Conservation (phyloP, 2,113 vertebrate species). For the Rallus limicola region DNA sequence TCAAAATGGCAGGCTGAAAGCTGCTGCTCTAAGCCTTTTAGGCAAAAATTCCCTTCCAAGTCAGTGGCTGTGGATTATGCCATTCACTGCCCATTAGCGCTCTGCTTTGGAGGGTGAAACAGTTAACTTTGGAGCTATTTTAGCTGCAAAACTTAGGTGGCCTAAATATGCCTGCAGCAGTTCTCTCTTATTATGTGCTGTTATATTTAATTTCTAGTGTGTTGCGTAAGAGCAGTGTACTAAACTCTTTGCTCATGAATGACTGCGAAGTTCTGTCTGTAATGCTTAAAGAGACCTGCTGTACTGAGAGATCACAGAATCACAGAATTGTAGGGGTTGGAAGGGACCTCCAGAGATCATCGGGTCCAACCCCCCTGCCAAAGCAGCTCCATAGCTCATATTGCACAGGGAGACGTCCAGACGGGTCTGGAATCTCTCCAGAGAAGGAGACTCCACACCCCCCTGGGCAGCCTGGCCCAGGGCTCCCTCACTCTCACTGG, state of each 20-base stretch:
- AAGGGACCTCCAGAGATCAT: no score
- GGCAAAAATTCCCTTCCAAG: conserved; percentile 51
- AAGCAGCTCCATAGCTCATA: no score
- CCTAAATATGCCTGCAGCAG: conserved; percentile 1
- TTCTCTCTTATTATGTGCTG: conserved; percentile 1
- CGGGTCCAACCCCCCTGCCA: no score
- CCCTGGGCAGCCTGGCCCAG: no score
- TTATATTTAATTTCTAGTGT: conserved; percentile 43
- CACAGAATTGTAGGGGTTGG: no score
- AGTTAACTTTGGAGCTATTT: conserved; percentile 31
- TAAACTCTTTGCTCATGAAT: conserved; percentile 19
- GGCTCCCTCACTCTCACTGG: no score
- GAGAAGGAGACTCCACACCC: no score
- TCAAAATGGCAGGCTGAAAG: conserved; percentile 38
- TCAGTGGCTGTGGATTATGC: conserved; percentile 23
- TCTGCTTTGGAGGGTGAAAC: conserved; percentile 16
- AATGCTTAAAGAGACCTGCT: background rate
- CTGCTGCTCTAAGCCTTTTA: conserved; percentile 11
- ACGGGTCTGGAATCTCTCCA: no score
- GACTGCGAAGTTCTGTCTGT: background rate
- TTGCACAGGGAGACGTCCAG: no score
- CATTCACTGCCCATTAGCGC: conserved; percentile 58
- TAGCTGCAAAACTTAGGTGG: conserved; percentile 51
- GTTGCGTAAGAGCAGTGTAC: conserved; percentile 35
- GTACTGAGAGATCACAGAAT: background rate